Conservation (phyloP, 2,797 vertebrate species). For the Molossus alvarezi region DNA sequence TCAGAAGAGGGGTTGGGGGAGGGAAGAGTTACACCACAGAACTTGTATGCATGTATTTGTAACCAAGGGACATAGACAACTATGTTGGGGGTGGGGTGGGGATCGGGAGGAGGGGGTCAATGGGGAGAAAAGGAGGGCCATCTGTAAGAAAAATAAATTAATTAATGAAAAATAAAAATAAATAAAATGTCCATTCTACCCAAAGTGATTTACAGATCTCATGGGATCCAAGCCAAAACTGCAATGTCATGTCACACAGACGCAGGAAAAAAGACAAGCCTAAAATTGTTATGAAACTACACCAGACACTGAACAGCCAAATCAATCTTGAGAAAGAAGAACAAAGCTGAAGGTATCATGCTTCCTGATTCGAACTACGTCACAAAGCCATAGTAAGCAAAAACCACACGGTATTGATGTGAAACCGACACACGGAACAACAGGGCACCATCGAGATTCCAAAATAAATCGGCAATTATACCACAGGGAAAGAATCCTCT, state of each 20-base stretch:
- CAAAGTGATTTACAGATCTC: background rate
- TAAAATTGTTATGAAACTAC: background rate
- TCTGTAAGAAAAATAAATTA: too few relatives aligned
- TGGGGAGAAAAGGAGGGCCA: too few relatives aligned
- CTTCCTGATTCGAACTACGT: background rate
- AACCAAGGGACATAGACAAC: too few relatives aligned
- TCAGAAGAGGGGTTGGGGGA: too few relatives aligned
- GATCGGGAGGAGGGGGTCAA: too few relatives aligned
- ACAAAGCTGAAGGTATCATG: background rate
- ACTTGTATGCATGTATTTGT: too few relatives aligned
- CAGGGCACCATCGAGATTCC: background rate
- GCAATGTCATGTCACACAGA: background rate
- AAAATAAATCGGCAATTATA: background rate
- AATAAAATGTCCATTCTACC: too few relatives aligned
- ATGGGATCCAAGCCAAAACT: background rate
- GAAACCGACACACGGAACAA: background rate
- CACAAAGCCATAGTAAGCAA: background rate
- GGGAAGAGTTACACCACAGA: too few relatives aligned
- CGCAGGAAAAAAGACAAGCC: background rate
- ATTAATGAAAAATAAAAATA: too few relatives aligned
- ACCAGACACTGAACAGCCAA: background rate
- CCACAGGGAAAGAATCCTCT: background rate
- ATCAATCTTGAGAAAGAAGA: background rate
- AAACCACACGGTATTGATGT: too few relatives aligned
- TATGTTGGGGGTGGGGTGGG: too few relatives aligned